Conservation (phyloP, 2,888 invertebrate species). For the Drosophila buzzatii region DNA sequence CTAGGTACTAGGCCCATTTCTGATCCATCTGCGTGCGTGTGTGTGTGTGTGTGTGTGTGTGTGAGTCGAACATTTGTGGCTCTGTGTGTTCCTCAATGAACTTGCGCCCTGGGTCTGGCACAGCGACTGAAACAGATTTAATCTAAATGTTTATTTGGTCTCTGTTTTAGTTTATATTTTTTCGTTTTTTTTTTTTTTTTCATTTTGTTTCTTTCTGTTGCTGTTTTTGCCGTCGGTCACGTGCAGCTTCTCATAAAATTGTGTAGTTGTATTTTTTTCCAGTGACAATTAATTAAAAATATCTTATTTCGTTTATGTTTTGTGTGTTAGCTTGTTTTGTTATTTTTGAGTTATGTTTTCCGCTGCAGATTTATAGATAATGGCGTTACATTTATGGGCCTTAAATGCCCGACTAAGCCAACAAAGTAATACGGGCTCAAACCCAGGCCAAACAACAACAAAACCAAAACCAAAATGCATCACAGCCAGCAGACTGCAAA, state of each 20-base stretch:
- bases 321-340: slow-evolving; percentile 44
- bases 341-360: slow-evolving; percentile 83
- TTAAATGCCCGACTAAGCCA: slow-evolving; percentile 54
- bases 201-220: slow-evolving; percentile 23
- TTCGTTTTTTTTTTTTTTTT: slow-evolving; percentile 38
- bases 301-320: slow-evolving; percentile 77
- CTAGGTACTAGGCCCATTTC: slow-evolving; percentile 6
- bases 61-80: slow-evolving; percentile 11
- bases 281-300: slow-evolving; percentile 79
- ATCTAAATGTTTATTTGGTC: slow-evolving; percentile 73
- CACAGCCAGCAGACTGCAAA: background rate
- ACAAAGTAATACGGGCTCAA: background rate
- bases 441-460: background rate
- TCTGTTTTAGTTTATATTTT: slow-evolving; percentile 50
- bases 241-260: slow-evolving; percentile 68
- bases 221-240: slow-evolving; percentile 61
- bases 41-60: slow-evolving; percentile 3
- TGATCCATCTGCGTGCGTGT: background rate
- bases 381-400: slow-evolving; percentile 76
- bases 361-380: slow-evolving; percentile 79
- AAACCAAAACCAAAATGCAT: slow-evolving; percentile 4
- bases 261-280: slow-evolving; percentile 42
- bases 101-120: slow-evolving; percentile 59
- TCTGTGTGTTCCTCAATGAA: slow-evolving; percentile 66
- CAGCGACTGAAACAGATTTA: slow-evolving; percentile 56